Conservation (phyloP, 2,113 vertebrate species). For the Acanthisitta chloris region DNA sequence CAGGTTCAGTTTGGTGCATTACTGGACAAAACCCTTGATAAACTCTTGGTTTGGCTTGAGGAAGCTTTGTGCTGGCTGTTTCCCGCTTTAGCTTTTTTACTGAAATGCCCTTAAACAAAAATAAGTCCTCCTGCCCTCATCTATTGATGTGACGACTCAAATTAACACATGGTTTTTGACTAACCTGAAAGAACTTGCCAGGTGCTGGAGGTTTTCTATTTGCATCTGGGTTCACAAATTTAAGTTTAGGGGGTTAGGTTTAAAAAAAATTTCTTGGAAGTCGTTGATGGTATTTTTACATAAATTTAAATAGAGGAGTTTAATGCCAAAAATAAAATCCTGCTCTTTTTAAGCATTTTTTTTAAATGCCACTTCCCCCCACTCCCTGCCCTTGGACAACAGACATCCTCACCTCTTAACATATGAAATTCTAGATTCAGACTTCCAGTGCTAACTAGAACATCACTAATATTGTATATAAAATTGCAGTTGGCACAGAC, state of each 20-base stretch:
- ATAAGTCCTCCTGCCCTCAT: conserved; percentile 67
- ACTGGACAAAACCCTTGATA: conserved; percentile 49
- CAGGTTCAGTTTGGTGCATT: not conserved
- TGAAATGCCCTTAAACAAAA: conserved; percentile 73
- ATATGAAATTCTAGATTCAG: not conserved
- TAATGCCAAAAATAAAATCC: conserved; percentile 43
- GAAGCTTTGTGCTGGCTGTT: conserved; percentile 34
- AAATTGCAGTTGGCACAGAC: not conserved
- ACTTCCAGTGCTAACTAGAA: not conserved
- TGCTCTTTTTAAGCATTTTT: not conserved
- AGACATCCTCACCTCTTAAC: not conserved
- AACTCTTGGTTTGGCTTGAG: conserved; percentile 34
- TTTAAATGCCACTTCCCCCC: not conserved
- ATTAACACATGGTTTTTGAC: conserved; percentile 77
- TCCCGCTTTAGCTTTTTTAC: conserved; percentile 66
- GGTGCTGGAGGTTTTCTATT: conserved; percentile 83
- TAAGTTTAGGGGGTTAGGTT: conserved; percentile 73
- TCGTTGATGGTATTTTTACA: conserved; percentile 69
- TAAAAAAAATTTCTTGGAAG: conserved; percentile 89
- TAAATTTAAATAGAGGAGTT: conserved; percentile 71
- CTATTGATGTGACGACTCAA: conserved; percentile 74
- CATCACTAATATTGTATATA: not conserved
- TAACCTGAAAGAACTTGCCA: conserved; percentile 84
- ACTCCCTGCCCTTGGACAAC: not conserved
- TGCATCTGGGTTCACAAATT: conserved; percentile 83